Percentiles rank a stretch among this genome's conserved stretches.
phyloP scores from a whole-genome alignment of 1,140 invertebrate genomes.

The Drosophila navojoa region DNA sequence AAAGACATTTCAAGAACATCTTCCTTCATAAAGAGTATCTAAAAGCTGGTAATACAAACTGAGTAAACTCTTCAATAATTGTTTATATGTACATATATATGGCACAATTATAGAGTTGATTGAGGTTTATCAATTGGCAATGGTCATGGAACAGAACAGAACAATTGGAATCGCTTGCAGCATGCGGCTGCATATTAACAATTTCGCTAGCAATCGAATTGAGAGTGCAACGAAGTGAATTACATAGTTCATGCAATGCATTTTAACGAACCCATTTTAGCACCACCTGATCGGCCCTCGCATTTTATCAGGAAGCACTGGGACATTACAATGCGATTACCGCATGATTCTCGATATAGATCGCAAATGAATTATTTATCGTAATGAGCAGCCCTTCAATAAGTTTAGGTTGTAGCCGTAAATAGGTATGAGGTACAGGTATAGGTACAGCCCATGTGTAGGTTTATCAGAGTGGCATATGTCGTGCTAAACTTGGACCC shows the following conservation, averaged over 20 bases:
- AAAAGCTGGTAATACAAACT: neutral
- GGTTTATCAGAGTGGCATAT: slow-evolving; percentile 14
- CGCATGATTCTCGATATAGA: slow-evolving; percentile 24
- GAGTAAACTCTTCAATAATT: neutral
- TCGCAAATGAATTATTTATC: slow-evolving; percentile 38
- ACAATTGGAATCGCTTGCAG: slow-evolving; percentile 20
- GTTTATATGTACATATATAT: slow-evolving; percentile 12
- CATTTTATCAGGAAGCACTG: slow-evolving; percentile 27
- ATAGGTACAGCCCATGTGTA: slow-evolving; percentile 1
- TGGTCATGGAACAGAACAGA: slow-evolving; percentile 26
- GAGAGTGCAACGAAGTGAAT: slow-evolving; percentile 55
- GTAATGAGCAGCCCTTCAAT: slow-evolving; percentile 29
- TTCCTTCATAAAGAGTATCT: neutral
- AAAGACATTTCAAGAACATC: neutral
- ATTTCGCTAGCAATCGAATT: slow-evolving; percentile 12
- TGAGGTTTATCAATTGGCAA: slow-evolving; percentile 44
- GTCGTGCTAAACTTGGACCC: slow-evolving; percentile 33
- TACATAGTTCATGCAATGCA: slow-evolving; percentile 46
- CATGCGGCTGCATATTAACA: slow-evolving; percentile 20
- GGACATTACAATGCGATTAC: slow-evolving; percentile 31
- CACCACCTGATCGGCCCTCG: slow-evolving; percentile 26
- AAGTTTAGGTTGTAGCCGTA: neutral
- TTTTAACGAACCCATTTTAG: neutral
- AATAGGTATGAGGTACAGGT: slow-evolving; percentile 6
- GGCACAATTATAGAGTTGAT: slow-evolving; percentile 10